Percentiles rank a stretch among this genome's conserved stretches.
Conservation (phyloP, 2,113 vertebrate species). For the Cyprinodon variegatus region DNA sequence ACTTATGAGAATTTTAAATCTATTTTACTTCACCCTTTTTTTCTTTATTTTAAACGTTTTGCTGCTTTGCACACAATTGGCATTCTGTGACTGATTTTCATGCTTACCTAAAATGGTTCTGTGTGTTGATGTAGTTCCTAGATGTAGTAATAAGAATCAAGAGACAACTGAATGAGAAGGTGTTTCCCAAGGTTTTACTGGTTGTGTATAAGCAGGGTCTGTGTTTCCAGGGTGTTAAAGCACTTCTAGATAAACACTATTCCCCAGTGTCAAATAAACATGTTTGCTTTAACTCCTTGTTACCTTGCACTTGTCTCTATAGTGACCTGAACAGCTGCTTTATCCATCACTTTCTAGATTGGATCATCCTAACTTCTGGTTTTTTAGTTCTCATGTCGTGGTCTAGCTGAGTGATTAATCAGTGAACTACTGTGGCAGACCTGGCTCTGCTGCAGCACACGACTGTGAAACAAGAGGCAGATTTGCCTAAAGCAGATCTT, state of each 20-base stretch:
- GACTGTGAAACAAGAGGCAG: slow-evolving; percentile 21
- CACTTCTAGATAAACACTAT: slow-evolving; percentile 53
- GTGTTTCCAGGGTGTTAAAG: slow-evolving; percentile 30
- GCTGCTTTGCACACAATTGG: no score
- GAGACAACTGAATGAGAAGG: no score
- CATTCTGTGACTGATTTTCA: no score
- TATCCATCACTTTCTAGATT: slow-evolving; percentile 20
- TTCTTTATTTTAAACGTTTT: no score
- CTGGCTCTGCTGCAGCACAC: not conserved
- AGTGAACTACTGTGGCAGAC: slow-evolving; percentile 13
- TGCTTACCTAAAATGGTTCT: no score
- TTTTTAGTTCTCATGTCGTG: not conserved
- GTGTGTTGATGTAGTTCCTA: no score
- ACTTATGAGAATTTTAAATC: no score
- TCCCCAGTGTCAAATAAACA: slow-evolving; percentile 61
- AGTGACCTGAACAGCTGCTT: slow-evolving; percentile 51
- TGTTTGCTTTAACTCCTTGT: slow-evolving; percentile 67
- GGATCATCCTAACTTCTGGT: not conserved
- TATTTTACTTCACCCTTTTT: no score
- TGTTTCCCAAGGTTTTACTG: no score
- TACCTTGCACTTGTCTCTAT: slow-evolving; percentile 51
- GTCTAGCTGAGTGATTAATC: slow-evolving; percentile 19
- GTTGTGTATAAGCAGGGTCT: not conserved
- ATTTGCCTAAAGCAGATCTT: slow-evolving; percentile 52
- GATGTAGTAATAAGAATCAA: no score